Conservation (phyloP, 2,888 invertebrate species). For the Polyommatus icarus region DNA sequence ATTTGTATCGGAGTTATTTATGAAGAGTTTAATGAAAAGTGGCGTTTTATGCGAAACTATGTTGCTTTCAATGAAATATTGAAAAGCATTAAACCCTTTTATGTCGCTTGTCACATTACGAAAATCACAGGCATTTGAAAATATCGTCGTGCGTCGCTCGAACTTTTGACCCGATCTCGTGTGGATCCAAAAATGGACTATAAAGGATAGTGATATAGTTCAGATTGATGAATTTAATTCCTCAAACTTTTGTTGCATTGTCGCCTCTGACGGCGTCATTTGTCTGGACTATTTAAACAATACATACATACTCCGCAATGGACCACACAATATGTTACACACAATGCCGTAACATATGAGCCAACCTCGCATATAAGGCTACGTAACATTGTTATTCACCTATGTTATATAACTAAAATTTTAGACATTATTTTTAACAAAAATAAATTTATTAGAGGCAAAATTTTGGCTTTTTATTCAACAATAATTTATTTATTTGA, state of each 20-base stretch:
- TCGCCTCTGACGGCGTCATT: conserved; percentile 74
- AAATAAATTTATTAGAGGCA: not conserved
- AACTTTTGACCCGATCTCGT: not conserved
- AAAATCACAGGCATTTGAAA: not conserved
- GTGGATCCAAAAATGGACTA: not conserved
- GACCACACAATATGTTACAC: conserved; percentile 78
- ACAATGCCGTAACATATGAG: conserved; percentile 60
- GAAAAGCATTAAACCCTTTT: not conserved
- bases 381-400: conserved; percentile 38
- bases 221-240: conserved; percentile 28
- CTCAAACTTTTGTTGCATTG: conserved; percentile 65
- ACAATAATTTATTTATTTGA: not conserved
- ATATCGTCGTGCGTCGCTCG: not conserved
- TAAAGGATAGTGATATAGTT: not conserved
- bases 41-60: not conserved
- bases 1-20: not conserved
- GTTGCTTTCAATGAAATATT: not conserved
- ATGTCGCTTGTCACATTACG: not conserved
- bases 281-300: conserved; percentile 80
- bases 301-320: conserved; percentile 76
- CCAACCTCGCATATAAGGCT: conserved; percentile 49
- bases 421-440: not conserved
- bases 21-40: not conserved
- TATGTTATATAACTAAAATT: conserved; percentile 57
- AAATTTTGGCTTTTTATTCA: no score